phyloP scores from a whole-genome alignment of 2,797 vertebrate genomes.

The Sebastes reedi region DNA sequence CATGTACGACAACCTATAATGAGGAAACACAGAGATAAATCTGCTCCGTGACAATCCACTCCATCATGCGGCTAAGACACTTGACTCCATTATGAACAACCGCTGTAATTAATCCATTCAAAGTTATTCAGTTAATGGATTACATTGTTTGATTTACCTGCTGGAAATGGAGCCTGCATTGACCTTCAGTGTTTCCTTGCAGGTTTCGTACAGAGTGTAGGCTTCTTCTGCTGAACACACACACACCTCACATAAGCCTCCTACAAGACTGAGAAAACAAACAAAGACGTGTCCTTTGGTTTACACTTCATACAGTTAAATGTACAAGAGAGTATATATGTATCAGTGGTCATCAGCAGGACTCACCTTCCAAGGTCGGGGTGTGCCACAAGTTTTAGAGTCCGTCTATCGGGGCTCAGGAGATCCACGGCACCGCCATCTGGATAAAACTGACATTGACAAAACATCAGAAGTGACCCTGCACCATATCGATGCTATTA shows the following conservation, averaged over 20 bases:
- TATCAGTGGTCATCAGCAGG: neutral
- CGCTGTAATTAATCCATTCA: slow-evolving; percentile 19
- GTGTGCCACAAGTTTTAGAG: slow-evolving; percentile 75
- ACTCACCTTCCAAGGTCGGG: slow-evolving; percentile 84
- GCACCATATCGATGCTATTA: neutral
- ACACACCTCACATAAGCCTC: slow-evolving; percentile 76
- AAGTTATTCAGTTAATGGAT: slow-evolving; percentile 25
- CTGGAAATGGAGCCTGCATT: slow-evolving; percentile 38
- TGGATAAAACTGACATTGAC: slow-evolving; percentile 78
- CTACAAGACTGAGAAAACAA: slow-evolving; percentile 77
- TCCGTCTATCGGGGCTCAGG: slow-evolving; percentile 60
- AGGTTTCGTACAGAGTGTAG: slow-evolving; percentile 74
- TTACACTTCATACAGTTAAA: neutral
- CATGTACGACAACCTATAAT: neutral
- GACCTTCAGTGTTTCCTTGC: slow-evolving; percentile 55
- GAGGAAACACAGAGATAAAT: neutral
- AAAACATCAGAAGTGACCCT: slow-evolving; percentile 1
- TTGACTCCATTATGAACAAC: neutral
- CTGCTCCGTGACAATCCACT: neutral
- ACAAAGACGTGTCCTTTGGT: neutral
- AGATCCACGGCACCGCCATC: slow-evolving; percentile 81
- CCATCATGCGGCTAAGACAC: neutral
- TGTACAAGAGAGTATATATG: neutral
- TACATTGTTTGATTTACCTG: slow-evolving; percentile 24
- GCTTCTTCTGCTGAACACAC: slow-evolving; percentile 79